Percentiles rank a stretch among this genome's conserved stretches.
Evolutionary conservation across 2,888 invertebrate genomes (phyloP).

Genomic region (Anorthoa munda): DNA sequence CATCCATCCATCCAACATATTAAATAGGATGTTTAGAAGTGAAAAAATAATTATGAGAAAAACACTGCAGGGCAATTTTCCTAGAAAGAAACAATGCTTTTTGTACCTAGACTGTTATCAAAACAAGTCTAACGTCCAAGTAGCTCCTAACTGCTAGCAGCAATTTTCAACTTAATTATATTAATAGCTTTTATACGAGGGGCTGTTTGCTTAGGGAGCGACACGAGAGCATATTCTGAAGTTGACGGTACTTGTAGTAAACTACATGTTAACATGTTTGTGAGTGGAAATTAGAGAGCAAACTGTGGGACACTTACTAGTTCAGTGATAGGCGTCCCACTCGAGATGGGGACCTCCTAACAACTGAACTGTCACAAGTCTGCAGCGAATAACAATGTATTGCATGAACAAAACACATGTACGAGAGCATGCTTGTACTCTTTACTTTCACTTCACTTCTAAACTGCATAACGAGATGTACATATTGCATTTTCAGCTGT

Average conservation of each 20-base stretch:
- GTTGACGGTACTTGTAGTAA: conserved; percentile 70
- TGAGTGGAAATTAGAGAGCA: conserved; percentile 82
- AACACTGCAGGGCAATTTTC: neutral
- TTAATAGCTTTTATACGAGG: conserved; percentile 66
- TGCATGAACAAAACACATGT: conserved; percentile 23
- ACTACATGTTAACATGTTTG: conserved; percentile 76
- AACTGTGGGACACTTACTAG: conserved; percentile 78
- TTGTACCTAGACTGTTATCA: conserved; percentile 39
- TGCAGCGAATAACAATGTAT: conserved; percentile 73
- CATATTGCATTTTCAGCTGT: conserved; percentile 22
- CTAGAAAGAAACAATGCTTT: conserved; percentile 1
- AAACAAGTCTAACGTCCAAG: conserved; percentile 44
- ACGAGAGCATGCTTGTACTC: conserved; percentile 13
- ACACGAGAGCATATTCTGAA: conserved; percentile 68
- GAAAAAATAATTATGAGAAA: conserved; percentile 1
- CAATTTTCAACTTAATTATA: conserved; percentile 62
- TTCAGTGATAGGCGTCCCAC: conserved; percentile 71
- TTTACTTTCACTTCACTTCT: conserved; percentile 44
- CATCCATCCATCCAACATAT: too few relatives aligned
- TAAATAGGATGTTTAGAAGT: neutral
- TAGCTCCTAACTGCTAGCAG: conserved; percentile 52
- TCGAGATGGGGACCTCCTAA: conserved; percentile 73
- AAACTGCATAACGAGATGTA: conserved; percentile 42
- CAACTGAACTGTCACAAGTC: conserved; percentile 77
- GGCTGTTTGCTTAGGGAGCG: conserved; percentile 64